Base-by-base conservation (phyloP, 2,797 vertebrate species). In the Esox masquinongy region DNA sequence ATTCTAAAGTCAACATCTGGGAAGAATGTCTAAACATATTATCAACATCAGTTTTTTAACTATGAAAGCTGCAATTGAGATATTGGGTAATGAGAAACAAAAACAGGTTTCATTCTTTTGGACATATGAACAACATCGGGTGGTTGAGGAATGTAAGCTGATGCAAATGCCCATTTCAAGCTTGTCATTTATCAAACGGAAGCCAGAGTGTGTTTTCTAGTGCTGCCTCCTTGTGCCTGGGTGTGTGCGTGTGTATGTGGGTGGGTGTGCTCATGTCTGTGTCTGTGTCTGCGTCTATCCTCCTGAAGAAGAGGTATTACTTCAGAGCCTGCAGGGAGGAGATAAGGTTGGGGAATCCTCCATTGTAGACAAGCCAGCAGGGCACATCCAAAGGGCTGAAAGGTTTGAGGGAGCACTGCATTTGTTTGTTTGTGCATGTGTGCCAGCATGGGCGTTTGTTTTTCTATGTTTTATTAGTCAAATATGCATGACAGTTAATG, bases 261-360 rank as follows among this genome's bases (percentile, higher is more conserved):
- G 53, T 59, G 53, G 1, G 15, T 59, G 53, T 19, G 53, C n/a
- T 17, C n/a, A 17, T 59, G 56, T 19, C 4, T 59, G 53, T 59
- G 56, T 19, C 4, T 59, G 56, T 59, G 22, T 63, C n/a, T 63
- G 59, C 14, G 24, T 29, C 24, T 15, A 66, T 66, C 63, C 63
- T 66, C 2, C 63, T 66, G 26, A 66, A 66, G 17, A 61, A 64
- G 29, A 31, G 63, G 63, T 29, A 5, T 29, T 66, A 66, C 29
- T 66, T 66, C 29, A 7, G 26, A 66, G 63, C 63, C 63, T 66
- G 63, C 63, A 31, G 26, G 63, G 63, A 66, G 5, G 63, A 31
- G 63, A 66, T 66, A 31, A 66, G 26, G 11, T 15, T 16, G 11
- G 61, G 26, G 24, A 64, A 24, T 26, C 56, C 61, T 26, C 22